A percentile compares a stretch with the other conserved stretches of the same genome.
These are phyloP conservation scores for Crocidura indochinensis DNA, from an alignment of 2,797 vertebrate species.

Conservation along the genomic window DNA sequence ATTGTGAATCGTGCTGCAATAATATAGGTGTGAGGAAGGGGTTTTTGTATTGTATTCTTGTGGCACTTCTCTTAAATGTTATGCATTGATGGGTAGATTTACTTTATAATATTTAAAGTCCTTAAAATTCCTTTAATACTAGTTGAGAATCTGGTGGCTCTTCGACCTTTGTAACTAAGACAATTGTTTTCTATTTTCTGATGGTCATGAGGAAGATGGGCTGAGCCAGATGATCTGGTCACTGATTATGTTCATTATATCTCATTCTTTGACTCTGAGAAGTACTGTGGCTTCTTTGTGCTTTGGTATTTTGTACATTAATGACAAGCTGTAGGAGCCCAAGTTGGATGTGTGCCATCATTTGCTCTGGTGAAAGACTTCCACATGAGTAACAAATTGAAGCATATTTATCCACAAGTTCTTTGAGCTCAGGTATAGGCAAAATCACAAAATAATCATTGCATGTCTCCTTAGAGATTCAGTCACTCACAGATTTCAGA, in stretches of 20 bases:
- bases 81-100: not conserved
- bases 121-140: not conserved
- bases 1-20: too few relatives aligned
- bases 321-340: not conserved
- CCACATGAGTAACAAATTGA: not conserved
- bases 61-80: not conserved
- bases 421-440: too few relatives aligned
- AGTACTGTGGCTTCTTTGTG: not conserved
- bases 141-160: not conserved
- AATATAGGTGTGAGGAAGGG: too few relatives aligned
- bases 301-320: slow-evolving; percentile 1
- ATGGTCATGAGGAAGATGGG: not conserved
- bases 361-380: slow-evolving; percentile 5
- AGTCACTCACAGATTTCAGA: slow-evolving; percentile 57
- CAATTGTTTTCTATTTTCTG: not conserved
- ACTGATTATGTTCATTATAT: not conserved
- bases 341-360: not conserved
- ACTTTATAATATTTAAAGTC: not conserved
- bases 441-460: not conserved
- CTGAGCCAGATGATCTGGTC: not conserved
- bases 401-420: not conserved
- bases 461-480: not conserved
- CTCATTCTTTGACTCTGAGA: not conserved
- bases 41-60: too few relatives aligned
- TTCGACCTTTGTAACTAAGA: not conserved